Conservation (phyloP, 1,140 invertebrate genomes). For the Dinoponera quadriceps region DNA sequence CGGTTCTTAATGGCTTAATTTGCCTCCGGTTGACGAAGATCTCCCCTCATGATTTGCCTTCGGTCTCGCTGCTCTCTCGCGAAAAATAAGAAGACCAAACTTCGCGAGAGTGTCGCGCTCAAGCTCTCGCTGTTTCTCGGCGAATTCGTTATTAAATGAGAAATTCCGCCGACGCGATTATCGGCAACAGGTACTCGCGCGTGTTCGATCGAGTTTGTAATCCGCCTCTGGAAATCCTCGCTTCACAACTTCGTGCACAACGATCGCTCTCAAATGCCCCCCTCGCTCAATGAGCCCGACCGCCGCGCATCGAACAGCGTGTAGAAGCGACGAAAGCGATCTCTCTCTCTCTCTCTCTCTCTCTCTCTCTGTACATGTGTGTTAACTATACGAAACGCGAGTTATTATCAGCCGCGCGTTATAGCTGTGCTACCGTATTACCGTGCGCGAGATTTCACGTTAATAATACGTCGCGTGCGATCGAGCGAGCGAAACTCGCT, state of each 20-base stretch:
- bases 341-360: too few species aligned
- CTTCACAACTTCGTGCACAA: slow-evolving; percentile 27
- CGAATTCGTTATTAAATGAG: slow-evolving; percentile 13
- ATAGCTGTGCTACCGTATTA: neutral
- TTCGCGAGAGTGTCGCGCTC: too few species aligned
- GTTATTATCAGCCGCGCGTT: slow-evolving; percentile 17
- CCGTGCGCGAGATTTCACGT: slow-evolving; percentile 35
- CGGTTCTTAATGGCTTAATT: too few species aligned
- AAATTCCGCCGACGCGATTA: slow-evolving; percentile 57
- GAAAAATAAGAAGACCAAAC: too few species aligned
- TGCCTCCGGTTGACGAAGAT: too few species aligned
- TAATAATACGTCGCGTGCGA: slow-evolving; percentile 35
- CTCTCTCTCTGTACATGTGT: neutral
- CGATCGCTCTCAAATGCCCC: slow-evolving; percentile 32
- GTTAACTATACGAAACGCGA: slow-evolving; percentile 20
- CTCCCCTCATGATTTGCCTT: too few species aligned
- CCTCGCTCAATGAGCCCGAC: slow-evolving; percentile 26
- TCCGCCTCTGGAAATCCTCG: slow-evolving; percentile 35
- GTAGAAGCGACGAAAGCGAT: too few species aligned
- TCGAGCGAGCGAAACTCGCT: too few species aligned
- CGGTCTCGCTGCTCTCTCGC: too few species aligned
- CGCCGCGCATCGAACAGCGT: slow-evolving; percentile 47
- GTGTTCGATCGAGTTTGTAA: slow-evolving; percentile 49
- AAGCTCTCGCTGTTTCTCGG: too few species aligned
- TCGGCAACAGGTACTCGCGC: slow-evolving; percentile 66